Evolutionary conservation across 2,888 invertebrate species (phyloP).

Genomic region (Sinopyrophorus schimmeli): DNA sequence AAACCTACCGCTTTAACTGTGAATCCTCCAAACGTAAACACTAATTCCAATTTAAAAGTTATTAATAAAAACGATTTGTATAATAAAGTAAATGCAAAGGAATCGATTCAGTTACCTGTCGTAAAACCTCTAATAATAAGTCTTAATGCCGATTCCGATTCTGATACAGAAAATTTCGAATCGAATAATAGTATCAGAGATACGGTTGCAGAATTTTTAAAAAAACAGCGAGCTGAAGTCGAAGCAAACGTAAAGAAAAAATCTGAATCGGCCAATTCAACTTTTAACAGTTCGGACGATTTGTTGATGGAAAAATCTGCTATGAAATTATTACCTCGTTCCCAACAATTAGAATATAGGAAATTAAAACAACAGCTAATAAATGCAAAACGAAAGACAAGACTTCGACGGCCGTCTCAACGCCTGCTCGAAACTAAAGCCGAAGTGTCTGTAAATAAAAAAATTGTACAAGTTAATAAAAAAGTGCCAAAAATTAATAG

Average conservation of each 20-base stretch:
- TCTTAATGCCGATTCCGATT: constrained; percentile 49
- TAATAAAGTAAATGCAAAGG: background rate
- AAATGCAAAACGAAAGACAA: constrained; percentile 37
- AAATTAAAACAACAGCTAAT: constrained; percentile 48
- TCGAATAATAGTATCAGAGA: constrained; percentile 14
- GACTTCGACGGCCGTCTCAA: constrained; percentile 18
- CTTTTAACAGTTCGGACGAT: constrained; percentile 16
- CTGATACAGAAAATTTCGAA: constrained; percentile 41
- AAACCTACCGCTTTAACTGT: too few relatives aligned
- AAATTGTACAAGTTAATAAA: constrained; percentile 2
- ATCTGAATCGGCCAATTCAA: constrained; percentile 3
- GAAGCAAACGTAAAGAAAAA: constrained; percentile 41
- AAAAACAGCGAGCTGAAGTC: constrained; percentile 50
- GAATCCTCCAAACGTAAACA: too few relatives aligned
- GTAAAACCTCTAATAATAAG: constrained; percentile 53
- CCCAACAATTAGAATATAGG: constrained; percentile 52
- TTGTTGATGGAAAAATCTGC: constrained; percentile 44
- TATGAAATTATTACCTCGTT: constrained; percentile 50
- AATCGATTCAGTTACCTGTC: too few relatives aligned
- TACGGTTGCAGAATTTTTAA: constrained; percentile 49
- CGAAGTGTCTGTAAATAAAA: too few relatives aligned
- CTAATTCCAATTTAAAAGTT: too few relatives aligned
- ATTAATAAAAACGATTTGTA: constrained; percentile 7
- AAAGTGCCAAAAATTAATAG: constrained; percentile 25
- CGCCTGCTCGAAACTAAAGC: constrained; percentile 13